A percentile compares a stretch with the other conserved stretches of the same genome.
Evolutionary conservation across 2,797 vertebrate species (phyloP).

Genomic region (Falco cherrug): DNA sequence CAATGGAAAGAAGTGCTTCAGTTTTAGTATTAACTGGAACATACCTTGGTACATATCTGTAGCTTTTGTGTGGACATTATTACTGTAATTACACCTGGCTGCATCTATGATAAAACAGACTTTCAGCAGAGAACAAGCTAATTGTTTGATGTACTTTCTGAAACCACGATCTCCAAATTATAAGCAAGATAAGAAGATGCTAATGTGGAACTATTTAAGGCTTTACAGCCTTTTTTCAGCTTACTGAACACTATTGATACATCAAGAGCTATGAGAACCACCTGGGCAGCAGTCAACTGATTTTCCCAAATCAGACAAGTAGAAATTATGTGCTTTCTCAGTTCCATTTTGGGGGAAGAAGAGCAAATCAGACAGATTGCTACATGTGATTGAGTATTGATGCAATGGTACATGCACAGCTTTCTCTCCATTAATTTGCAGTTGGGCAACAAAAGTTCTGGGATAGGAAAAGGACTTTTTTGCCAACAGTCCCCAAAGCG

Average conservation of each 20-base stretch:
- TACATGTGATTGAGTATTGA: not conserved
- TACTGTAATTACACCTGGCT: not conserved
- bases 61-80: not conserved
- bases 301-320: not conserved
- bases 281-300: not conserved
- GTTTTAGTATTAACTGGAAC: not conserved
- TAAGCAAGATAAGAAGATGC: not conserved
- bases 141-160: not conserved
- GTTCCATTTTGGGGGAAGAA: not conserved
- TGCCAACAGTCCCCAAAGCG: not conserved
- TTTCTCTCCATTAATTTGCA: not conserved
- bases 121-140: not conserved
- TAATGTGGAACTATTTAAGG: not conserved
- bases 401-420: not conserved
- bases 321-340: not conserved
- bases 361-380: not conserved
- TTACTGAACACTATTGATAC: not conserved
- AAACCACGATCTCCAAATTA: not conserved
- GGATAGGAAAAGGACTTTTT: not conserved
- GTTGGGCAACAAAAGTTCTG: not conserved
- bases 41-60: not conserved
- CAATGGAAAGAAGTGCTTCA: not conserved
- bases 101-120: not conserved
- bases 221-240: not conserved
- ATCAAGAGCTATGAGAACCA: not conserved